These are phyloP conservation scores for Hyposoter didymator DNA, from an alignment of 2,888 invertebrate species.

Conservation along the genomic window DNA sequence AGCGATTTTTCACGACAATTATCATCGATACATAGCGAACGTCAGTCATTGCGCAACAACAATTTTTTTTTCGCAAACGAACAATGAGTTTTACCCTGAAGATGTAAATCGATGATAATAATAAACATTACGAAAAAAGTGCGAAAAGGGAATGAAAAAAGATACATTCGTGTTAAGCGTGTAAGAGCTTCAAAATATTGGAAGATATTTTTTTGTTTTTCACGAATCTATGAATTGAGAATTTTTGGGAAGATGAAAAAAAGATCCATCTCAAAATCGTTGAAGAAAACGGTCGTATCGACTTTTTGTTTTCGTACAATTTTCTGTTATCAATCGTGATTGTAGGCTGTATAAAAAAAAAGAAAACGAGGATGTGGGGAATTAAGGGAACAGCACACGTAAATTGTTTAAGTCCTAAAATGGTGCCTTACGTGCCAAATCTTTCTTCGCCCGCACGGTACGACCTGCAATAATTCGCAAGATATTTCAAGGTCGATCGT, in stretches of 20 bases:
- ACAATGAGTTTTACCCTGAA: constrained; percentile 33
- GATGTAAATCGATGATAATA: constrained; percentile 36
- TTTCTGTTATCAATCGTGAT: not conserved
- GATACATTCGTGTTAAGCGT: constrained; percentile 44
- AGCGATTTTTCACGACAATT: constrained; percentile 75
- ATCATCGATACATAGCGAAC: constrained; percentile 63
- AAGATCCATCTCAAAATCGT: not conserved
- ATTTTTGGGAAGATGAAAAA: not conserved
- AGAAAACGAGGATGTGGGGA: constrained; percentile 24
- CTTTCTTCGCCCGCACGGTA: constrained; percentile 79
- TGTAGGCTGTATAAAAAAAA: constrained; percentile 4
- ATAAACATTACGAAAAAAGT: constrained; percentile 26
- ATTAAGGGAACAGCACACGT: constrained; percentile 59
- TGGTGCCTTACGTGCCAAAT: constrained; percentile 79
- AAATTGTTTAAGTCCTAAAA: constrained; percentile 66
- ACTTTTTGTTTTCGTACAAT: constrained; percentile 6
- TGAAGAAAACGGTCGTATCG: not conserved
- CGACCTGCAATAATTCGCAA: constrained; percentile 80
- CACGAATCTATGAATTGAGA: not conserved
- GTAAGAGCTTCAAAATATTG: constrained; percentile 40
- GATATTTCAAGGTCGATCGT: constrained; percentile 64
- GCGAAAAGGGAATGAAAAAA: constrained; percentile 5
- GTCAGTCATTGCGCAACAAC: constrained; percentile 70
- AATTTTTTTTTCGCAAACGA: constrained; percentile 38
- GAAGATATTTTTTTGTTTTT: constrained; percentile 10